Evolutionary conservation across 1,140 invertebrate species (phyloP).

Genomic region (Calosoma granatense): DNA sequence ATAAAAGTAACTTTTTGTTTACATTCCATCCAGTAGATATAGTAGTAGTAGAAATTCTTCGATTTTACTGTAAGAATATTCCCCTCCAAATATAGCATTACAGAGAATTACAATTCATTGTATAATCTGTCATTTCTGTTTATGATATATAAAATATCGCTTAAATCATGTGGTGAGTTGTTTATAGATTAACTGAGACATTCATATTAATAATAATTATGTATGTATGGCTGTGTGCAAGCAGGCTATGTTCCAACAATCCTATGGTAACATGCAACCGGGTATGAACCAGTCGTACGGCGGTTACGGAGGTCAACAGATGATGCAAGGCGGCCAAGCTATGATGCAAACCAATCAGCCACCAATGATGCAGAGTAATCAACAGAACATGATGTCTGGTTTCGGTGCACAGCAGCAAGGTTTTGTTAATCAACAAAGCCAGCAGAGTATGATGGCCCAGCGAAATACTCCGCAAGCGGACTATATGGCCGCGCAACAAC

Average conservation of each 20-base stretch:
- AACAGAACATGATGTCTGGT: not conserved
- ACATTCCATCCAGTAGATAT: too few relatives aligned
- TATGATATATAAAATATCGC: too few relatives aligned
- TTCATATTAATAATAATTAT: too few relatives aligned
- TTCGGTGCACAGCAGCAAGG: conserved; percentile 28
- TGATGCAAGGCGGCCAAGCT: conserved; percentile 27
- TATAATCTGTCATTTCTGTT: too few relatives aligned
- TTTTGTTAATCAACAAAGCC: conserved; percentile 10
- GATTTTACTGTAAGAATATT: too few relatives aligned
- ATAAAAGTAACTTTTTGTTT: too few relatives aligned
- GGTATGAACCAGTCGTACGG: conserved; percentile 30
- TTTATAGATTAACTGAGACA: too few relatives aligned
- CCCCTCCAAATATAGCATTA: too few relatives aligned
- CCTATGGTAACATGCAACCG: conserved; percentile 29
- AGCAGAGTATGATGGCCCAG: not conserved
- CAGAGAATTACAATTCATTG: too few relatives aligned
- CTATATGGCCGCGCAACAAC: conserved; percentile 1
- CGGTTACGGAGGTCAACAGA: conserved; percentile 30
- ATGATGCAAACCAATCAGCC: not conserved
- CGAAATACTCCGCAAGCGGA: conserved; percentile 1
- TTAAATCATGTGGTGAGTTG: too few relatives aligned
- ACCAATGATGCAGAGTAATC: conserved; percentile 19
- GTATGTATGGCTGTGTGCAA: too few relatives aligned
- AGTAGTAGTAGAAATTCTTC: too few relatives aligned
- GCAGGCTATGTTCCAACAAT: conserved; percentile 31